phyloP scores from a whole-genome alignment of 1,140 invertebrate genomes.

The Nylanderia fulva region DNA sequence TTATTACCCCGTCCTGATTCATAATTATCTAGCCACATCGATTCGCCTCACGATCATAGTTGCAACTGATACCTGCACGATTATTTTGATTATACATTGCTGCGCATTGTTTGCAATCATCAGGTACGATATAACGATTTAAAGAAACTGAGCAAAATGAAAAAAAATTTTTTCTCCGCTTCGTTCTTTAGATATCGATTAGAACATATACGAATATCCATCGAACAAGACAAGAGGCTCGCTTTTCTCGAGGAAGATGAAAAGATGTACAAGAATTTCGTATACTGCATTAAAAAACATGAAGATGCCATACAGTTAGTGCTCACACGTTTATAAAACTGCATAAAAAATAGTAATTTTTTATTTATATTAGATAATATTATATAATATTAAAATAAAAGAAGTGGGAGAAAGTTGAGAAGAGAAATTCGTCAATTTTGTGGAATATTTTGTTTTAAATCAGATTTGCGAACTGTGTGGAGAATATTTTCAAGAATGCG shows the following conservation, averaged over 20 bases:
- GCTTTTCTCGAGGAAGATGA: constrained; percentile 1
- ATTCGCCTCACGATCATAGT: constrained; percentile 64
- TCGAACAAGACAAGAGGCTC: constrained; percentile 20
- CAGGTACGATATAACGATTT: constrained; percentile 51
- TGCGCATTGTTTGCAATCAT: constrained; percentile 67
- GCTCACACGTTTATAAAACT: neutral
- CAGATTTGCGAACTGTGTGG: constrained; percentile 25
- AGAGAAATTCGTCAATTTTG: neutral
- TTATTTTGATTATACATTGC: constrained; percentile 65
- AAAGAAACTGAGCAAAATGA: neutral
- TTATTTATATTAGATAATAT: neutral
- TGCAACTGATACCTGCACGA: constrained; percentile 62
- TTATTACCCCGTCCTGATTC: constrained; percentile 65
- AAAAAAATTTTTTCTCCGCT: neutral
- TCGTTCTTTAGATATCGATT: constrained; percentile 23
- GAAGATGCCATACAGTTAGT: constrained; percentile 33
- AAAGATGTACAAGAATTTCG: constrained; percentile 32
- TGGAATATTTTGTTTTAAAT: neutral
- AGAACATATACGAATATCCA: neutral
- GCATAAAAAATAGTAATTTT: neutral
- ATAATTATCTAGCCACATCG: constrained; percentile 63
- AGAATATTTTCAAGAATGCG: neutral
- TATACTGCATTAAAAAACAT: constrained; percentile 38
- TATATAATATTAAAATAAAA: neutral
- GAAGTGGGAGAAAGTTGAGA: too few species aligned